Percentiles rank a stretch among this genome's conserved stretches.
Conservation (phyloP, 1,140 invertebrate genomes). For the Papilio glaucus region DNA sequence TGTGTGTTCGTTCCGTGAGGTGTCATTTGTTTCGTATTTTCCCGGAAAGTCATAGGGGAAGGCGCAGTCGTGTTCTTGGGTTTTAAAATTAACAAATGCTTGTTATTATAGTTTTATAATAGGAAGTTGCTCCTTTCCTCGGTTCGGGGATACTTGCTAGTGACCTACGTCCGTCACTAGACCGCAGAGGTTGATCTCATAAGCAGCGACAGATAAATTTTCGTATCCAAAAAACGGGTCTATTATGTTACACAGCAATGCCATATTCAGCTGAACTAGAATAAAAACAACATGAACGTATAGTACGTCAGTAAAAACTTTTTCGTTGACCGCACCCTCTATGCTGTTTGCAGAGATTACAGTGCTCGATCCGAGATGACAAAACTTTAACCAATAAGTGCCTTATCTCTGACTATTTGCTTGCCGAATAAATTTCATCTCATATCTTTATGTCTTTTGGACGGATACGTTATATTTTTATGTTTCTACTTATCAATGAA, state of each 20-base stretch:
- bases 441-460: slow-evolving; percentile 21
- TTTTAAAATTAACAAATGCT: too few relatives aligned
- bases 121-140: too few relatives aligned
- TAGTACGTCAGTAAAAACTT: slow-evolving; percentile 8
- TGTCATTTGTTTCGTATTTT: too few relatives aligned
- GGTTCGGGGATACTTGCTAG: too few relatives aligned
- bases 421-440: slow-evolving; percentile 14
- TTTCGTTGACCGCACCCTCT: slow-evolving; percentile 5
- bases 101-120: too few relatives aligned
- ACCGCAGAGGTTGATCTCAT: too few relatives aligned
- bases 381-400: slow-evolving; percentile 22
- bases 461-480: slow-evolving; percentile 22
- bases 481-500: neutral
- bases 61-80: too few relatives aligned
- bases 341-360: slow-evolving; percentile 6
- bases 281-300: neutral
- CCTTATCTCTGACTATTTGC: slow-evolving; percentile 16
- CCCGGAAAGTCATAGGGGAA: too few relatives aligned
- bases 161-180: too few relatives aligned
- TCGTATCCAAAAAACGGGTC: neutral
- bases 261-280: neutral
- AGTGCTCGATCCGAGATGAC: neutral
- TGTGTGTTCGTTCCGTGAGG: too few relatives aligned
- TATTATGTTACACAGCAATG: neutral
- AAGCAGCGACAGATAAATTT: too few relatives aligned